Evolutionary conservation across 2,888 invertebrate genomes (phyloP), one percentile per base, ranked within the genome.

Genomic region (Neuroscelio doddi): DNA sequence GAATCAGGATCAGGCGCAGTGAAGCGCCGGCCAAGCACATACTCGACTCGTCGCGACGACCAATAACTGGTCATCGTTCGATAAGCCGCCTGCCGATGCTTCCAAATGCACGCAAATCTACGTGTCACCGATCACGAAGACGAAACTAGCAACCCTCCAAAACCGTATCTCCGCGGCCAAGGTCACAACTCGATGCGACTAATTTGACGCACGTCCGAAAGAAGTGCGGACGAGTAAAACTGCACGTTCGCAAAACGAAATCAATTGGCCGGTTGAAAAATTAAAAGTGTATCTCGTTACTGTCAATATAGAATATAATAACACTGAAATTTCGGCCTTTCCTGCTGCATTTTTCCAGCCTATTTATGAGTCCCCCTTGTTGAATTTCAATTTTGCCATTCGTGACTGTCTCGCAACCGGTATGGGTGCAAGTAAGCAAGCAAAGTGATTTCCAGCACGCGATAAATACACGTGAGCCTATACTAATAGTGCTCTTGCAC

Each of bases 1-100:
- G 68, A 59, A 72, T 72, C 72, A 67, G 70, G 72, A 72, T 72
- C 72, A 72, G 69, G 74, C 73, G 73, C 74, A 56, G 51, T 65
- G 56, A 52, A 46, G 57, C 56, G 58, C 66, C 64, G 46, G 38
- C 42, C 42, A 17, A 42, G 59, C 47, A 52, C 47, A 1, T n/a
- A n/a, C 45, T 17, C 29, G n/a, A 41, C 30, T 32, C 24, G 16
- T 14, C 36, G 9, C 41, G 10, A 32, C 24, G 46, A 32, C 32
- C 32, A 34, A 46, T 46, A 46, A 42, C 3, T 26, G 41, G n/a
- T 3, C 41, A 10, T n/a, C 38, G n/a, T 10, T 30, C 30, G 30
- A 30, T 30, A 30, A 30, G 30, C n/a, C 30, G n/a, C 30, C n/a
- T 30, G n/a, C n/a, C n/a, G n/a, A n/a, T n/a, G n/a, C n/a, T n/a